Evolutionary conservation across 2,797 vertebrate species (phyloP), one percentile per base, ranked within the genome.

Genomic region (Gallinago stenura): DNA sequence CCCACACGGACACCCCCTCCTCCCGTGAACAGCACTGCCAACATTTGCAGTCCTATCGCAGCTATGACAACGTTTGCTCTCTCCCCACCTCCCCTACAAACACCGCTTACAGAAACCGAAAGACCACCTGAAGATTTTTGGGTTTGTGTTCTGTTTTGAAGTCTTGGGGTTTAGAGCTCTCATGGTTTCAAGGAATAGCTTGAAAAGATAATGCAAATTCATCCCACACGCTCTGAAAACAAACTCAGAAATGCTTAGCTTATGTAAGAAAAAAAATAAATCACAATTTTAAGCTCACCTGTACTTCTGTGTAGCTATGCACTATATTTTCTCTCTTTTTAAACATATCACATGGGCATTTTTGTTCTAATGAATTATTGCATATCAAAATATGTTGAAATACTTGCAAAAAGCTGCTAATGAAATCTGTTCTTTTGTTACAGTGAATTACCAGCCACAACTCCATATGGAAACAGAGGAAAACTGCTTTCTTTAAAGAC

Each of bases 321-420:
- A 33, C 20, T 69, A 6, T n/a, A 15, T 51, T 88, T 61, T 81
- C 30, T 83, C 45, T 68, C 20, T 50, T 66, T 77, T 87, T 62
- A 41, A 75, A n/a, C 21, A 5, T 17, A 66, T 15, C 60, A 84
- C 60, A 60, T 33, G 65, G 18, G 9, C 54, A 6, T 19, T 83
- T 95, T 79, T 72, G 12, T 62, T 86, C 76, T 46, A 87, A 81
- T 51, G 69, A 83, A 64, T 89, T 81, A 68, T 75, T 72, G 78
- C 57, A 54, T 28, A 83, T 71, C 82, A 87, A 93, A 96, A 66
- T 61, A 51, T 51, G 54, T 31, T 10, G 50, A 72, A 84, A 57
- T 50, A 35, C 51, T 71, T 60, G 58, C 48, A 18, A 12, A 69
- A 83, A 75, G 50, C 33, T 72, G 35, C 64, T 30, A 26, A 65